These are phyloP conservation scores for Sylvilagus bachmani DNA, from an alignment of 2,113 vertebrate genomes.

Conservation along the genomic window DNA sequence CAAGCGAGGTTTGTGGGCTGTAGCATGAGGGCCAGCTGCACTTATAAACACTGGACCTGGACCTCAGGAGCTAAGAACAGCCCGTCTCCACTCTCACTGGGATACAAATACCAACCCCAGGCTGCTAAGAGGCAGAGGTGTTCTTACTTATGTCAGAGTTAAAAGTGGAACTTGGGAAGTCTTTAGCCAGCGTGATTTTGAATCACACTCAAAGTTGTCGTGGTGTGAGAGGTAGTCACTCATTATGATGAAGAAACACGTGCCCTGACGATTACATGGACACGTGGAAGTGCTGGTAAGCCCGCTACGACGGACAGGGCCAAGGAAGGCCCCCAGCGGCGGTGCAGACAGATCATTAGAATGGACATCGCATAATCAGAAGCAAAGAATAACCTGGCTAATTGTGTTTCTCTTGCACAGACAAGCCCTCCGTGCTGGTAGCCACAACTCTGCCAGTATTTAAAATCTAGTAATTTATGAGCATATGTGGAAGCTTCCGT, in stretches of 20 bases:
- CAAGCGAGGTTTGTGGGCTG: not conserved
- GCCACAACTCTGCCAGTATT: not conserved
- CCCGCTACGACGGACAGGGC: rapidly evolving
- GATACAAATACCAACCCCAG: rapidly evolving
- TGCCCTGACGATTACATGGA: rapidly evolving
- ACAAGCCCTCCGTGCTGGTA: not conserved
- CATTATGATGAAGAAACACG: rapidly evolving
- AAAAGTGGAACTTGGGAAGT: not conserved
- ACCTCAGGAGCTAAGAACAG: not conserved
- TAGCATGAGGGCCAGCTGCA: not conserved
- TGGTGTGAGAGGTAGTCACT: not conserved
- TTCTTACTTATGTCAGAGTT: not conserved
- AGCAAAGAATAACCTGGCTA: not conserved
- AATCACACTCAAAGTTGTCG: not conserved
- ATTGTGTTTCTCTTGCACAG: not conserved
- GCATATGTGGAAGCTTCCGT: too few relatives aligned
- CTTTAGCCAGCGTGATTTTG: not conserved
- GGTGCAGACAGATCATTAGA: not conserved
- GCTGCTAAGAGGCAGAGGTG: not conserved
- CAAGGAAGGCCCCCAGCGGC: not conserved
- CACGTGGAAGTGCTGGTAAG: rapidly evolving
- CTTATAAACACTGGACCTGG: not conserved
- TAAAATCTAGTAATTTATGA: not conserved
- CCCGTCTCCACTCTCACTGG: not conserved
- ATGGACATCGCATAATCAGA: not conserved